Conservation (phyloP, 2,888 invertebrate species). For the Ophion ellenae region DNA sequence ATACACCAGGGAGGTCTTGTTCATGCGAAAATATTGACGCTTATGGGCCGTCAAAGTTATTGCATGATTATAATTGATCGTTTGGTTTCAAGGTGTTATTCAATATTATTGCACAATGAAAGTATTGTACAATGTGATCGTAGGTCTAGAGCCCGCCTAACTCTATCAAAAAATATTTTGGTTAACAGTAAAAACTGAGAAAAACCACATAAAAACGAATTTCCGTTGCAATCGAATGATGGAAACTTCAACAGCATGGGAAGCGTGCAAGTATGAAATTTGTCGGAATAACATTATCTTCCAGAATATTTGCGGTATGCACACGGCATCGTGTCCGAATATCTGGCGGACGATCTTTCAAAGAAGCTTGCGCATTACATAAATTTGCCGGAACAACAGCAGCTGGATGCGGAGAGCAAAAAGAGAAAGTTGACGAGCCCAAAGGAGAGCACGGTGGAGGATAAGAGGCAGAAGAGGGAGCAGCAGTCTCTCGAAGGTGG, state of each 20-base stretch:
- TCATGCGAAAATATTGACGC: no score
- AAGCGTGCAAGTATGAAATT: background rate
- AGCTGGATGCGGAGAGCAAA: conserved; percentile 81
- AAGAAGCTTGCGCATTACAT: conserved; percentile 87
- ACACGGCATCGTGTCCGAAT: conserved; percentile 91
- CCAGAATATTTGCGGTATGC: conserved; percentile 90
- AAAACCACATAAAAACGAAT: no score
- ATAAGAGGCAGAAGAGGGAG: conserved; percentile 82
- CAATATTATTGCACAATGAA: no score
- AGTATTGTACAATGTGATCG: no score
- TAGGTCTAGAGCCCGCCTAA: no score
- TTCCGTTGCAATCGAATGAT: no score
- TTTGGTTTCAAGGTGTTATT: no score
- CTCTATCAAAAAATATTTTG: no score
- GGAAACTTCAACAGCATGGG: background rate
- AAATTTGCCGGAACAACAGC: conserved; percentile 85
- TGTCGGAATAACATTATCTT: conserved; percentile 68
- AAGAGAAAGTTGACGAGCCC: conserved; percentile 80
- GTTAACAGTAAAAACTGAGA: no score
- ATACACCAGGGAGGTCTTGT: no score
- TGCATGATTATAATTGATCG: no score
- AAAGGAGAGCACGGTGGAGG: conserved; percentile 73
- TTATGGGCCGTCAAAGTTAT: no score
- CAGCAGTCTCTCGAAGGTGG: conserved; percentile 75
- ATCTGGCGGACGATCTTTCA: conserved; percentile 89